Conservation (phyloP, 2,797 vertebrate species). For the Rhynchonycteris naso region DNA sequence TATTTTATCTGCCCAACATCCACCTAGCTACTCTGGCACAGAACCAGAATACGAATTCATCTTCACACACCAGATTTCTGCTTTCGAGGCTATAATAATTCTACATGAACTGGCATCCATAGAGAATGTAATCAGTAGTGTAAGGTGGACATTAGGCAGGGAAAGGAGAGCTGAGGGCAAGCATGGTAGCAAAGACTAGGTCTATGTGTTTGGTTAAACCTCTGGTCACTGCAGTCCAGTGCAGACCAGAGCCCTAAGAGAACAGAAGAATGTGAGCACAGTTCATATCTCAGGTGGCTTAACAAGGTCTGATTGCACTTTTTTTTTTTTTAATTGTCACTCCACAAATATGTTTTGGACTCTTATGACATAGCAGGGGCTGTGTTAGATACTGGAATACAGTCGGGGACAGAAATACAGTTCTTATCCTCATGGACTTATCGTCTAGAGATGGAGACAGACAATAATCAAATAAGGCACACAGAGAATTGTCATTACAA, state of each 20-base stretch:
- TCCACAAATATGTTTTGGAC: background rate
- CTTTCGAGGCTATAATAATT: background rate
- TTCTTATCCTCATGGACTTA: background rate
- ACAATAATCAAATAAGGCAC: background rate
- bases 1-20: too few species aligned
- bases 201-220: background rate
- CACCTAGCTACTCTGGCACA: background rate
- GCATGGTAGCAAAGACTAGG: background rate
- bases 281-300: background rate
- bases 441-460: background rate
- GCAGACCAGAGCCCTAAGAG: background rate
- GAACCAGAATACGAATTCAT: background rate
- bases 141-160: background rate
- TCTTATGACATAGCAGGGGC: background rate
- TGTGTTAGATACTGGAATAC: background rate
- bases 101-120: background rate
- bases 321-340: background rate
- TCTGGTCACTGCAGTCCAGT: accelerated
- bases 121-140: background rate
- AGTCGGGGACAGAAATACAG: background rate
- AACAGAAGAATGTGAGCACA: background rate
- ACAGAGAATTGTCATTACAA: background rate
- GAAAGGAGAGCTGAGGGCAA: background rate
- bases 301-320: background rate
- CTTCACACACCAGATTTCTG: background rate